Evolutionary conservation across 1,140 invertebrate genomes (phyloP).

Genomic region (Heliconius congener): DNA sequence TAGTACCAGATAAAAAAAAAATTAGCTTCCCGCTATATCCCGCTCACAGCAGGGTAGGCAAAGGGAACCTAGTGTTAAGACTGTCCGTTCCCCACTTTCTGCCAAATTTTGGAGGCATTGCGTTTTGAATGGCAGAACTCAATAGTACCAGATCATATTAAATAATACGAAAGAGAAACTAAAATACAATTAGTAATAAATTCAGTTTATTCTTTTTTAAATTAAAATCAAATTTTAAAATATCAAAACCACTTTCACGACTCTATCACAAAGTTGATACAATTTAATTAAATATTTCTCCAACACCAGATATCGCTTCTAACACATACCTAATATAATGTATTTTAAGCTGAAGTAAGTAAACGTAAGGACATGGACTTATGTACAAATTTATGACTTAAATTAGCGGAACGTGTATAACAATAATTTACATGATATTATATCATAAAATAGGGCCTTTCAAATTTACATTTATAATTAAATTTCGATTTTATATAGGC

Average conservation of each 20-base stretch:
- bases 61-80: no score
- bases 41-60: no score
- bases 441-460: slow-evolving; percentile 25
- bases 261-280: neutral
- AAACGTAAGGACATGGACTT: neutral
- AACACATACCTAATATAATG: neutral
- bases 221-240: neutral
- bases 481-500: slow-evolving; percentile 6
- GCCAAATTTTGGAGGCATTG: no score
- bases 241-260: neutral
- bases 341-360: slow-evolving; percentile 33
- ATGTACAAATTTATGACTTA: slow-evolving; percentile 30
- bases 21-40: no score
- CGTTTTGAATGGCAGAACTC: no score
- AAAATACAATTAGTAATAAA: no score
- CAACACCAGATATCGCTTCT: slow-evolving; percentile 7
- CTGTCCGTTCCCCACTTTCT: no score
- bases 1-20: no score
- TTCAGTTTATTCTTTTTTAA: neutral
- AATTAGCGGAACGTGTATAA: slow-evolving; percentile 27
- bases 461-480: slow-evolving; percentile 22
- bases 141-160: no score
- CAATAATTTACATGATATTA: slow-evolving; percentile 37
- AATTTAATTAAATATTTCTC: slow-evolving; percentile 16
- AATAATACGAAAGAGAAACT: no score